Evolutionary conservation across 2,888 invertebrate species (phyloP), one percentile per base, ranked within the genome.

Genomic region (Sthenelais limicola): DNA sequence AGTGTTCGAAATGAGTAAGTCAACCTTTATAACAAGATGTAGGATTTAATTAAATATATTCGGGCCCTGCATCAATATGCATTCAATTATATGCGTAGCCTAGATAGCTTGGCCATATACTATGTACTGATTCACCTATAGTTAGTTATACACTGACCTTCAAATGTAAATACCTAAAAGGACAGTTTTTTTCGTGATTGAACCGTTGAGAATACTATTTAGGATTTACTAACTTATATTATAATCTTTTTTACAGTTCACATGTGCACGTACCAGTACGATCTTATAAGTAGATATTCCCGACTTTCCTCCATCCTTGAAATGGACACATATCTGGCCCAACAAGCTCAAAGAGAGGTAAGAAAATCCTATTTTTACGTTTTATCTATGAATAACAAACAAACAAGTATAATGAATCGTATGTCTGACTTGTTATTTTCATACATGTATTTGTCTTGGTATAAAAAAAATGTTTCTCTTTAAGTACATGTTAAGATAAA

Each of bases 251-350:
- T 96, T 91, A 93, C 95, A 96, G 95, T 97, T 75, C 97, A 98
- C 86, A 90, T 98, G 76, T 93, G 93, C 83, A 97, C 98, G 1
- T 99, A 98, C 88, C 96, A 97, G 85, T 92, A 92, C 67, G 94
- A 93, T 80, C 93, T 98, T 76, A 92, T 98, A 71, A 93, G 93
- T 82, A 92, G 95, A 85, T 98, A 98, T 89, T 94, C 96, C 1
- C 92, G 95, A 74, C 90, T 98, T 21, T 97, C 97, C 80, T 96
- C 97, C 81, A 94, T 97, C 73, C 89, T 98, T 73, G 98, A 99
- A 88, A 89, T 97, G 84, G 97, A 98, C 82, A 93, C 94, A 0
- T 93, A 94, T 0, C 90, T 96, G 80, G 97, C 97, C 2, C 96
- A 96, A 77, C 97, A 97, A 84, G 93, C 94, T 38, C 96, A 96